Evolutionary conservation across 2,113 vertebrate genomes (phyloP).

Genomic region (Pluvianellus socialis): DNA sequence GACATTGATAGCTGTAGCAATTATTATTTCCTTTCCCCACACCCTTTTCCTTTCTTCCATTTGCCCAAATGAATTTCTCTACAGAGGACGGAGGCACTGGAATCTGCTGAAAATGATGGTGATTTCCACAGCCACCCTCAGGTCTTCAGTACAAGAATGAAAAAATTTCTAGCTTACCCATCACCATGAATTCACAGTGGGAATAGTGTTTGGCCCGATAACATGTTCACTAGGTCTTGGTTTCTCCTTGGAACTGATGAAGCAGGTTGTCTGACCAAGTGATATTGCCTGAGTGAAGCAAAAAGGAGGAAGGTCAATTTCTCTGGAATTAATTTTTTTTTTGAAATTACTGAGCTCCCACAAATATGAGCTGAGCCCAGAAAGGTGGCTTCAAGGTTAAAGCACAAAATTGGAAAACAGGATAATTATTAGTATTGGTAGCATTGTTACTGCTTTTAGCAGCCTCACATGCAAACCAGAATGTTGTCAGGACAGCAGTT

Average conservation of each 20-base stretch:
- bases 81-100: not conserved
- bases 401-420: not conserved
- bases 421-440: not conserved
- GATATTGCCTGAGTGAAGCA: not conserved
- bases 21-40: conserved; percentile 37
- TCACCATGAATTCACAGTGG: not conserved
- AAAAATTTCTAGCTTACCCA: not conserved
- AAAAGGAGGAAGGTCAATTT: not conserved
- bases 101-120: not conserved
- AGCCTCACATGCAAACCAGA: not conserved
- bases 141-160: not conserved
- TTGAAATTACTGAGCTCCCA: not conserved
- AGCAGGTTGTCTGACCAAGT: not conserved
- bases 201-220: not conserved
- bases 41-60: not conserved
- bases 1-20: not conserved
- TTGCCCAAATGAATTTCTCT: not conserved
- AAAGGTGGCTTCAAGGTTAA: not conserved
- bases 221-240: not conserved
- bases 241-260: not conserved
- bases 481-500: not conserved
- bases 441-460: not conserved
- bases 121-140: not conserved
- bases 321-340: not conserved
- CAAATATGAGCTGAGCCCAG: not conserved